Percentiles rank a stretch among this genome's conserved stretches.
Conservation (phyloP, 2,113 vertebrate genomes). For the Electrona antarctica region DNA sequence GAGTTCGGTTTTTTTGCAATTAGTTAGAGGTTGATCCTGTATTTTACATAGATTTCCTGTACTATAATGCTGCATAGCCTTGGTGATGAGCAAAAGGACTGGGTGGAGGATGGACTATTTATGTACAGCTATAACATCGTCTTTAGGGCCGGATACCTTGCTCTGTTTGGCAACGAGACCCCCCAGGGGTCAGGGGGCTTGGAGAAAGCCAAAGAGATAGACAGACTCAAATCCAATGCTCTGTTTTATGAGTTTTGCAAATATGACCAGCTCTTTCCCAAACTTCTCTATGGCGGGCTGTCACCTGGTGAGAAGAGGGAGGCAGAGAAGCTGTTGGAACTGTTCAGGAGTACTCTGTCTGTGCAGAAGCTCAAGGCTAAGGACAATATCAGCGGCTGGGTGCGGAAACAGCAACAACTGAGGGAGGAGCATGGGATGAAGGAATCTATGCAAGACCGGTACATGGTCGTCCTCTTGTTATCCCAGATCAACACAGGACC, state of each 20-base stretch:
- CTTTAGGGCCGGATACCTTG: conserved; percentile 88
- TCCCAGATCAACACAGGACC: conserved; percentile 92
- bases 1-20: no score
- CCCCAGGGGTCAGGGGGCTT: conserved; percentile 14
- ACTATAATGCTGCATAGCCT: conserved; percentile 72
- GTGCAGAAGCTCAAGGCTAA: conserved; percentile 70
- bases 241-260: conserved; percentile 79
- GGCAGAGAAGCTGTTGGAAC: conserved; percentile 71
- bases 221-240: conserved; percentile 75
- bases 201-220: conserved; percentile 71
- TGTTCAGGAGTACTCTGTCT: conserved; percentile 83
- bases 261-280: conserved; percentile 87
- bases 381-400: conserved; percentile 86
- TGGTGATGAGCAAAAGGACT: conserved; percentile 52
- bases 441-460: conserved; percentile 78
- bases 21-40: no score
- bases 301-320: conserved; percentile 76
- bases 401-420: conserved; percentile 72
- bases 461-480: conserved; percentile 89
- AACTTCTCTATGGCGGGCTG: conserved; percentile 81
- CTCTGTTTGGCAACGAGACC: conserved; percentile 82
- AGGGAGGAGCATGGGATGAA: conserved; percentile 68
- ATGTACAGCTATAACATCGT: conserved; percentile 85
- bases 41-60: no score
- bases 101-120: conserved; percentile 85